These are phyloP conservation scores for Drosophila falleni DNA, from an alignment of 2,888 invertebrate genomes.

Conservation along the genomic window DNA sequence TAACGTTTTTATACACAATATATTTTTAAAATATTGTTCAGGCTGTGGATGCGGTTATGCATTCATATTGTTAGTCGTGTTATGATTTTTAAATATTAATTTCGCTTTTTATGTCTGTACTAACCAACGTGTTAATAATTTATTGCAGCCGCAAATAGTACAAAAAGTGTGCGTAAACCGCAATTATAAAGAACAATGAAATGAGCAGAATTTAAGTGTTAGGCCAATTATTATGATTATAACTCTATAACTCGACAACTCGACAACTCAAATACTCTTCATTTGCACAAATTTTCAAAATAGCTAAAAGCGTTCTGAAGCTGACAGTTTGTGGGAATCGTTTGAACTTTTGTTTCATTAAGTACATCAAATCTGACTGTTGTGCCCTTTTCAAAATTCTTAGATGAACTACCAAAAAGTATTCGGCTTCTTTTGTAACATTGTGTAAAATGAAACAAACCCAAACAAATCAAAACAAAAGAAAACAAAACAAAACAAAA, in stretches of 20 bases:
- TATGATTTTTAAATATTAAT: slow-evolving; percentile 49
- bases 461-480: neutral
- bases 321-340: neutral
- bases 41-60: neutral
- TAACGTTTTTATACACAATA: neutral
- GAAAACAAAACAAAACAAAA: slow-evolving; percentile 1
- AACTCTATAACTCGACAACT: neutral
- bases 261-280: neutral
- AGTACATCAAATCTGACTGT: neutral
- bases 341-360: neutral
- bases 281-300: neutral
- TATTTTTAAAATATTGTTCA: neutral
- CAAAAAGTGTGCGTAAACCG: slow-evolving; percentile 16
- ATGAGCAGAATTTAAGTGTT: slow-evolving; percentile 4
- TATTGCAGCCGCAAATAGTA: slow-evolving; percentile 32
- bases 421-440: slow-evolving; percentile 10
- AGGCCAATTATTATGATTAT: neutral
- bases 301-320: neutral
- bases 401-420: slow-evolving; percentile 28
- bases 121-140: slow-evolving; percentile 44
- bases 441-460: slow-evolving; percentile 14
- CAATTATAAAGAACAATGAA: slow-evolving; percentile 38
- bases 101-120: neutral
- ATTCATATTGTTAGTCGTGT: slow-evolving; percentile 9
- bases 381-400: slow-evolving; percentile 6